phyloP scores from a whole-genome alignment of 2,888 invertebrate genomes.

The Zele albiditarsus region DNA sequence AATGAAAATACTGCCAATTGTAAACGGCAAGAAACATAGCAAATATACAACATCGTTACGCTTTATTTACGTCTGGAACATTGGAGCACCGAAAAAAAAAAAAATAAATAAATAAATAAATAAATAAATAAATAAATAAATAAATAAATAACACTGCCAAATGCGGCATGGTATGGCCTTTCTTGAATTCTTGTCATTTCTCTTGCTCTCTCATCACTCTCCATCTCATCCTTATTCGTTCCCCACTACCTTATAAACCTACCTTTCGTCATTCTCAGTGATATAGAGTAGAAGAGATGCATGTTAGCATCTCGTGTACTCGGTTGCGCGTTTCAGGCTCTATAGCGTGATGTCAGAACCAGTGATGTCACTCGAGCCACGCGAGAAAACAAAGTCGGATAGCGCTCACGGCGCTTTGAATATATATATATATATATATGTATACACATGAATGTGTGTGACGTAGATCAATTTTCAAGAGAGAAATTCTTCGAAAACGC shows the following conservation, averaged over 20 bases:
- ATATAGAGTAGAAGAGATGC: slow-evolving; percentile 31
- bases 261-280: slow-evolving; percentile 1
- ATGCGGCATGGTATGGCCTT: neutral
- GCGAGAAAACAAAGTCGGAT: slow-evolving; percentile 20
- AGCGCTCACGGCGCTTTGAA: neutral
- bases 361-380: slow-evolving; percentile 33
- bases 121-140: too few species aligned
- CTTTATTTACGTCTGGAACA: slow-evolving; percentile 34
- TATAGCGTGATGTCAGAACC: slow-evolving; percentile 37
- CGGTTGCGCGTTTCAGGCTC: neutral
- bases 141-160: neutral
- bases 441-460: slow-evolving; percentile 17
- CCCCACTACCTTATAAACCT: slow-evolving; percentile 21
- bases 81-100: neutral
- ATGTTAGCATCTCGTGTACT: slow-evolving; percentile 44
- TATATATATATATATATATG: slow-evolving; percentile 10
- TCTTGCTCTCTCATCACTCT: neutral
- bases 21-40: neutral
- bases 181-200: neutral
- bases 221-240: neutral
- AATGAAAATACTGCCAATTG: too few species aligned
- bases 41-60: neutral
- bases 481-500: neutral
- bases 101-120: too few species aligned
- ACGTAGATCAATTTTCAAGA: slow-evolving; percentile 20